These are phyloP conservation scores for Hycleus phaleratus DNA, from an alignment of 1,140 invertebrate species.

Conservation along the genomic window DNA sequence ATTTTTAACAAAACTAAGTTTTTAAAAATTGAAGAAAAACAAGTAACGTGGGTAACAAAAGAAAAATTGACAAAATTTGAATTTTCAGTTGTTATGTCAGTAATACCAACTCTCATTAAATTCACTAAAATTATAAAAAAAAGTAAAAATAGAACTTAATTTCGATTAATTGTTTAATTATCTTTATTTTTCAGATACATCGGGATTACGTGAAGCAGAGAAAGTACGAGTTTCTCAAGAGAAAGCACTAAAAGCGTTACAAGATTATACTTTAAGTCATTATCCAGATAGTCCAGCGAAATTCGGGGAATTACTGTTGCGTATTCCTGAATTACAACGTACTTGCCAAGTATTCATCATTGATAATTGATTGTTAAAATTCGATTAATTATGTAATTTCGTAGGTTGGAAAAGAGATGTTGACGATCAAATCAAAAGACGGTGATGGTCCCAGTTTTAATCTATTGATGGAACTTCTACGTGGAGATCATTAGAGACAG, in stretches of 20 bases:
- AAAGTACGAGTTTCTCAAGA: conserved; percentile 89
- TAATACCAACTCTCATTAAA: too few relatives aligned
- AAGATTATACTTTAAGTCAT: conserved; percentile 84
- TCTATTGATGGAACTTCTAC: conserved; percentile 86
- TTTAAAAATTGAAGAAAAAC: too few relatives aligned
- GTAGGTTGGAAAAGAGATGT: conserved; percentile 87
- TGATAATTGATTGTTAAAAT: conserved; percentile 9
- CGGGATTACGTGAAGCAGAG: conserved; percentile 83
- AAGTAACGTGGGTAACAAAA: too few relatives aligned
- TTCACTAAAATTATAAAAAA: too few relatives aligned
- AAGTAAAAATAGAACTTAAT: too few relatives aligned
- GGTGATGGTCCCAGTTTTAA: conserved; percentile 86
- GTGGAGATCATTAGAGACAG: conserved; percentile 71
- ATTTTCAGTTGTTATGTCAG: too few relatives aligned
- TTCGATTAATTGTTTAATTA: too few relatives aligned
- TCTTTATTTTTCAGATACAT: conserved; percentile 59
- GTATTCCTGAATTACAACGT: conserved; percentile 89
- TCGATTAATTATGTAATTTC: conserved; percentile 3
- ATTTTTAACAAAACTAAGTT: too few relatives aligned
- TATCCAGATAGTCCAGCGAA: conserved; percentile 89
- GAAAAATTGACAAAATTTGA: too few relatives aligned
- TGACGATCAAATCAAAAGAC: conserved; percentile 76
- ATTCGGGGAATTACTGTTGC: conserved; percentile 86
- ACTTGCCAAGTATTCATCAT: conserved; percentile 70
- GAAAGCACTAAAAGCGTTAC: conserved; percentile 84